These are phyloP conservation scores for Pipistrellus kuhlii DNA, from an alignment of 2,797 vertebrate species.

Conservation along the genomic window DNA sequence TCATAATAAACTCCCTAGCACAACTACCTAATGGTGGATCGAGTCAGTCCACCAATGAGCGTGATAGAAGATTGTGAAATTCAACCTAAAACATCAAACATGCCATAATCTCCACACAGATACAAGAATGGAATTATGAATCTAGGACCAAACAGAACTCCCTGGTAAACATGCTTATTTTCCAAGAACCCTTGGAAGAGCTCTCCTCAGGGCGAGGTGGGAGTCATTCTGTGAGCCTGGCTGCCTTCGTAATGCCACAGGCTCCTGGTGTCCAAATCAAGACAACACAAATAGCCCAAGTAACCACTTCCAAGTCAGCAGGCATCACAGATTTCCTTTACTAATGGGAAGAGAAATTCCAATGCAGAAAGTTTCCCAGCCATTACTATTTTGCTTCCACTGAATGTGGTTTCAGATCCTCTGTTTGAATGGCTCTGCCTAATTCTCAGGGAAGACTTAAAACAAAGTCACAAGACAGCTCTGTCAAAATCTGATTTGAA, in stretches of 20 bases:
- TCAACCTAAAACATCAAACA: not conserved
- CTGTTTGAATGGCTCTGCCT: not conserved
- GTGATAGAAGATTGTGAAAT: not conserved
- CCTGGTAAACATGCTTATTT: not conserved
- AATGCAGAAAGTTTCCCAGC: not conserved
- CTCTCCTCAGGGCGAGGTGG: not conserved
- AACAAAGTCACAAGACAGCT: constrained; percentile 39
- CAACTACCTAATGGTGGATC: not conserved
- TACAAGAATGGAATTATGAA: not conserved
- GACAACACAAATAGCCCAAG: not conserved
- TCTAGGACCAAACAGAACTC: not conserved
- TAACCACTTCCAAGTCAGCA: not conserved
- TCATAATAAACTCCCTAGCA: not conserved
- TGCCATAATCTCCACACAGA: not conserved
- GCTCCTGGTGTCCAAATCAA: not conserved
- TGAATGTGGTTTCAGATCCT: constrained; percentile 10
- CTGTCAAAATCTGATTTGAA: constrained; percentile 34
- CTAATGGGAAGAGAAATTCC: not conserved
- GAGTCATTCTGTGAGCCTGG: not conserved
- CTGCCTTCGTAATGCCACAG: not conserved
- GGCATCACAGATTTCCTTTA: not conserved
- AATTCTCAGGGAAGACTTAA: constrained; percentile 21
- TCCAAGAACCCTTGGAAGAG: constrained; percentile 1
- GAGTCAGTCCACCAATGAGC: not conserved
- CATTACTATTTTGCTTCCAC: constrained; percentile 18